Percentiles rank a stretch among this genome's conserved stretches.
phyloP scores from a whole-genome alignment of 2,888 invertebrate genomes.

The Pterostichus niger region DNA sequence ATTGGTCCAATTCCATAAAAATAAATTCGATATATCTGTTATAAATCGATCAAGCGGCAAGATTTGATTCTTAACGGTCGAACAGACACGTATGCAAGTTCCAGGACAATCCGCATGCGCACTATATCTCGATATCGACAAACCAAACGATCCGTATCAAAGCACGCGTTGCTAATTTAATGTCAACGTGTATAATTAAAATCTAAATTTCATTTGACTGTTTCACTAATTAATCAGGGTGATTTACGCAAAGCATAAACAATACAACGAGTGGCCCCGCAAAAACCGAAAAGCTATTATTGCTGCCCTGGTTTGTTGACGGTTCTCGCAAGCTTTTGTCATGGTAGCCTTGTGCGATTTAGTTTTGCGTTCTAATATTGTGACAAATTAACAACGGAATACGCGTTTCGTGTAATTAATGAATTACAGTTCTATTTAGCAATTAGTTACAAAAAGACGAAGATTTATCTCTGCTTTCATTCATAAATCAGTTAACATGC shows the following conservation, averaged over 20 bases:
- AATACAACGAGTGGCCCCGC: slow-evolving; percentile 38
- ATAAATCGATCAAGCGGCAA: slow-evolving; percentile 50
- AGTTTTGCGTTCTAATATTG: slow-evolving; percentile 45
- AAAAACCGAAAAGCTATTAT: slow-evolving; percentile 47
- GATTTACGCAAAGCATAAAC: slow-evolving; percentile 55
- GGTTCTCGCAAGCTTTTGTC: slow-evolving; percentile 15
- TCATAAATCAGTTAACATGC: too few species aligned
- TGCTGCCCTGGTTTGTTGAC: background rate
- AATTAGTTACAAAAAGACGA: slow-evolving; percentile 10
- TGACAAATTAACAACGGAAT: slow-evolving; percentile 38
- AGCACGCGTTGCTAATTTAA: slow-evolving; percentile 47
- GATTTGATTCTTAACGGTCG: slow-evolving; percentile 45
- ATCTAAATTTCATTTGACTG: slow-evolving; percentile 56
- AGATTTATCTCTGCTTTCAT: too few species aligned
- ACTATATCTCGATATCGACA: background rate
- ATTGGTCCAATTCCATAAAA: slow-evolving; percentile 37
- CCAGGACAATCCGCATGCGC: background rate
- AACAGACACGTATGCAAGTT: slow-evolving; percentile 25
- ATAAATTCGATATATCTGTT: slow-evolving; percentile 33
- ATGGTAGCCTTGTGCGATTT: slow-evolving; percentile 6
- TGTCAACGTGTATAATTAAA: slow-evolving; percentile 51
- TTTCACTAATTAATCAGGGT: slow-evolving; percentile 53
- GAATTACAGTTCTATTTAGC: slow-evolving; percentile 16
- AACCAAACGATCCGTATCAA: slow-evolving; percentile 37
- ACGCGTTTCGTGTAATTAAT: slow-evolving; percentile 21